These are phyloP conservation scores for Alectoris magna DNA, from an alignment of 2,797 vertebrate genomes.

Conservation along the genomic window DNA sequence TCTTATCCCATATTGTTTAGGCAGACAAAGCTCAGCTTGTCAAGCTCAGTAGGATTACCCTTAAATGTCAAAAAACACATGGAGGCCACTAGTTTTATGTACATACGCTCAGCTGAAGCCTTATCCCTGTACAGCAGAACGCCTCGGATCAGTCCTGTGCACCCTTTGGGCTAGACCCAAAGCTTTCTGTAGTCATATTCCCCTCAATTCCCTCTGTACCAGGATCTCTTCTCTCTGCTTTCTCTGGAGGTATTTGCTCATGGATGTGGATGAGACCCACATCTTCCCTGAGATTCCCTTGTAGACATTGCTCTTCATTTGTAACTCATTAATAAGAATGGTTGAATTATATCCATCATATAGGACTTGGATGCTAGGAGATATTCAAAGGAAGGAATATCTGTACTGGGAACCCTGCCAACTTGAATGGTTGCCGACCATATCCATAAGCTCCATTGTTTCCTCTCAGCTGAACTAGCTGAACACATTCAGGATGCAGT, in stretches of 20 bases:
- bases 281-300: background rate
- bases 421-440: conserved; percentile 36
- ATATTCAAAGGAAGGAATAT: conserved; percentile 32
- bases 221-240: background rate
- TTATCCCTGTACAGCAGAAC: background rate
- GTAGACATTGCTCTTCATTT: conserved; percentile 7
- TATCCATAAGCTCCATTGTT: conserved; percentile 6
- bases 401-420: conserved; percentile 24
- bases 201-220: background rate
- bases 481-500: background rate
- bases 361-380: conserved; percentile 24
- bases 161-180: background rate
- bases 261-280: background rate
- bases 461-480: background rate
- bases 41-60: background rate
- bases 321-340: conserved; percentile 4
- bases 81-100: background rate
- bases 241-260: background rate
- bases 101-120: background rate
- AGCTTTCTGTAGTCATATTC: background rate
- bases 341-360: conserved; percentile 22
- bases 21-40: background rate
- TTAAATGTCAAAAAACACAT: background rate
- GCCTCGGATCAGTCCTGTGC: background rate
- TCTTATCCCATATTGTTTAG: background rate